Evolutionary conservation across 1,140 invertebrate species (phyloP), one percentile per base, ranked within the genome.

Genomic region (Brachionus manjavacas): DNA sequence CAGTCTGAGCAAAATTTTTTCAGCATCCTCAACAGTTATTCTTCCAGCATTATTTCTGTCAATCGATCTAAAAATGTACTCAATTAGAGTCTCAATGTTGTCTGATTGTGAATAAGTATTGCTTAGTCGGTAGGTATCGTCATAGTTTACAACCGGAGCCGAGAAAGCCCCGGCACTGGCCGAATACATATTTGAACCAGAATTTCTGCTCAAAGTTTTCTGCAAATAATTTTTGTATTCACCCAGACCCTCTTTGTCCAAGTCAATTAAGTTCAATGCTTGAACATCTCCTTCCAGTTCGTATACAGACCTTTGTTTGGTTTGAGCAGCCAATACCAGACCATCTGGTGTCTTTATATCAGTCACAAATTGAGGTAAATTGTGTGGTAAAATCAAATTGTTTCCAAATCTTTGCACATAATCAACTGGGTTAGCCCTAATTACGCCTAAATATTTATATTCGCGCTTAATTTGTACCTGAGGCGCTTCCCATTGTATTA

Each of bases 401-500:
- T 39, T 49, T 20, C 84, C 84, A 52, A 78, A 84, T 84, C 41
- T 39, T 52, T 78, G 28, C 16, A 79, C 35, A 68, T 84, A 84
- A 3, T 52, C 68, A n/a, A 49, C 43, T 20, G 84, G 84, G 70
- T 84, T 68, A 6, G 74, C 84, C 66, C 72, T 60, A 20, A 79
- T 66, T 12, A 84, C 64, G 9, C 84, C 84, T 16, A 84, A 70
- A 39, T 79, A 76, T 66, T 72, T 78, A 35, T 60, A 78, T 43
- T 84, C 84, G 41, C 70, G 79, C 39, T 35, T 60, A 7, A 84
- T 72, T 66, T 78, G 49, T 8, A 43, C 74, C 70, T 84, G 72
- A 20, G 84, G 46, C n/a, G n/a, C 84, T 78, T 79, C 39, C 84
- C 84, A 84, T 41, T 84, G 84, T 20, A 84, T 49, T 16, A 84